Evolutionary conservation across 2,888 invertebrate species (phyloP).

Genomic region (Heteromyza rotundicornis): DNA sequence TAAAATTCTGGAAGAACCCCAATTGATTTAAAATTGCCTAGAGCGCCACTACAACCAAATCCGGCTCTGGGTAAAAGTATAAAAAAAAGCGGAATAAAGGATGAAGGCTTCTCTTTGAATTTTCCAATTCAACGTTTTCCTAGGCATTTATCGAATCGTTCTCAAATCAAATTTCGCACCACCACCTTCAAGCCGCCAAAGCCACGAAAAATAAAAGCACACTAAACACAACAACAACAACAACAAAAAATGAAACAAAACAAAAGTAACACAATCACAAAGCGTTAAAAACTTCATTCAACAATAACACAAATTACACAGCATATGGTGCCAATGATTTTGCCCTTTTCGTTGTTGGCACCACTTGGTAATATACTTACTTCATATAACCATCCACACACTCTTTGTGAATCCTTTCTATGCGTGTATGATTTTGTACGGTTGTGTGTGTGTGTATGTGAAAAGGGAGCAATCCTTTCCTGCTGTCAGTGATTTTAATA

Average conservation of each 20-base stretch:
- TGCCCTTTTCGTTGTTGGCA: constrained; percentile 49
- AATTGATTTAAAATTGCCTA: too few species aligned
- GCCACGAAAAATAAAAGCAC: too few species aligned
- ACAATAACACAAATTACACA: constrained; percentile 63
- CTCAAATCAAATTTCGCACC: background rate
- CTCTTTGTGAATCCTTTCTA: too few species aligned
- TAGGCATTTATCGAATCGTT: too few species aligned
- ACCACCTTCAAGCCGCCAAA: background rate
- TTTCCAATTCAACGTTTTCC: too few species aligned
- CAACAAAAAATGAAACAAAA: too few species aligned
- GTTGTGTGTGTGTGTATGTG: background rate
- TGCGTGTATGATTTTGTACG: background rate
- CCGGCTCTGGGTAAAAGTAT: too few species aligned
- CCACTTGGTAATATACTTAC: constrained; percentile 11
- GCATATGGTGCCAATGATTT: constrained; percentile 63
- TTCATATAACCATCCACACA: constrained; percentile 7
- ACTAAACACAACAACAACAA: background rate
- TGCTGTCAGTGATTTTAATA: constrained; percentile 57
- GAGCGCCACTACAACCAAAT: too few species aligned
- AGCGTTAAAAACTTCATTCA: constrained; percentile 46
- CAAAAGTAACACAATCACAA: background rate
- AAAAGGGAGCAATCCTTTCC: constrained; percentile 44
- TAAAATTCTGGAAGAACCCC: too few species aligned
- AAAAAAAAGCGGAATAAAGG: too few species aligned
- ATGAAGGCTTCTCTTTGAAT: too few species aligned